phyloP scores from a whole-genome alignment of 2,797 vertebrate genomes.

The Varecia variegata region DNA sequence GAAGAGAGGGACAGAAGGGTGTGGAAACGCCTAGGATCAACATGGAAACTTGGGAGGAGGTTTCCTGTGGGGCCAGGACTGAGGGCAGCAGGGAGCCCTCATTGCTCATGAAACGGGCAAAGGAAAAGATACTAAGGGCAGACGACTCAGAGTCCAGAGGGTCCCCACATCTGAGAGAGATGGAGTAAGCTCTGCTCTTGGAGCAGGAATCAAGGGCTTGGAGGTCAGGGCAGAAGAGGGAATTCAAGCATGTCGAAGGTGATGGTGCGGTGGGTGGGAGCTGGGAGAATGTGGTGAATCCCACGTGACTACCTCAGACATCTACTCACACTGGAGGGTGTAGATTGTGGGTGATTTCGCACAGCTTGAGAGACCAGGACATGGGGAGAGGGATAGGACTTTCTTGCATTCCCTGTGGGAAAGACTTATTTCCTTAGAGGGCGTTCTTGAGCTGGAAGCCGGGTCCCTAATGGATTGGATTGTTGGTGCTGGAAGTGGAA shows the following conservation, averaged over 20 bases:
- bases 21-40: background rate
- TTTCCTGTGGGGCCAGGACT: background rate
- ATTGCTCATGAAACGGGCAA: background rate
- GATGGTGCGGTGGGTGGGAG: background rate
- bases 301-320: rapidly evolving
- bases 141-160: background rate
- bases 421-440: background rate
- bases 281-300: background rate
- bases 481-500: background rate
- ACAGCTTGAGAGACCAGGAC: background rate
- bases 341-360: too few relatives aligned
- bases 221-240: background rate
- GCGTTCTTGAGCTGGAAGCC: background rate
- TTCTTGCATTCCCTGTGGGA: background rate
- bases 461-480: background rate
- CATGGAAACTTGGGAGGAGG: background rate
- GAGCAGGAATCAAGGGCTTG: background rate
- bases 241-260: background rate
- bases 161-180: background rate
- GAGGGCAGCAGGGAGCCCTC: background rate
- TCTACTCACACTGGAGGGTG: background rate
- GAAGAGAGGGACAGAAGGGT: background rate
- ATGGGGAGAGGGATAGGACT: background rate
- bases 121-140: background rate
- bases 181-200: background rate